These are phyloP conservation scores for Lapara coniferarum DNA, from an alignment of 2,888 invertebrate genomes.

Conservation along the genomic window DNA sequence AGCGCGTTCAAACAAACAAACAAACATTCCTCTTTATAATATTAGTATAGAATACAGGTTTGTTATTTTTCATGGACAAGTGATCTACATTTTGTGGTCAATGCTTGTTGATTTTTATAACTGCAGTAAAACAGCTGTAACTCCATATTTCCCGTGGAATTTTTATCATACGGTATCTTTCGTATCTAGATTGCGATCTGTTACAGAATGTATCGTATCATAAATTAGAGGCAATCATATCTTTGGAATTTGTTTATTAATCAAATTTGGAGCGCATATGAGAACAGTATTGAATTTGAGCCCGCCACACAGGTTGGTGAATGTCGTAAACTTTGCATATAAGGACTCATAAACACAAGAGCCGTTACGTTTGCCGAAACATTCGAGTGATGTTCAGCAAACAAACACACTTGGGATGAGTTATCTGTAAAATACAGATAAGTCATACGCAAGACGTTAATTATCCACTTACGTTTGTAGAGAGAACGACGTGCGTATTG, in stretches of 20 bases:
- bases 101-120: too few species aligned
- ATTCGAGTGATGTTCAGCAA: slow-evolving; percentile 25
- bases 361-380: slow-evolving; percentile 26
- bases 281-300: slow-evolving; percentile 8
- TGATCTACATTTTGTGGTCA: too few species aligned
- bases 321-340: slow-evolving; percentile 11
- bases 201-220: background rate
- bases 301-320: slow-evolving; percentile 4
- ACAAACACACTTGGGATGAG: slow-evolving; percentile 1
- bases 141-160: too few species aligned
- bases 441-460: background rate
- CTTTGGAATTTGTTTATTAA: slow-evolving; percentile 1
- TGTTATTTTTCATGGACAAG: too few species aligned
- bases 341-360: slow-evolving; percentile 18
- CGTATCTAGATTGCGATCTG: too few species aligned
- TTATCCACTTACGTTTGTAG: background rate
- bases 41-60: too few species aligned
- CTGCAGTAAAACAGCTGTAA: too few species aligned
- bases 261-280: background rate
- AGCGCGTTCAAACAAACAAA: too few species aligned
- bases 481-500: background rate
- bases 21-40: too few species aligned
- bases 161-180: too few species aligned
- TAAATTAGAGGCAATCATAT: slow-evolving; percentile 2
- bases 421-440: slow-evolving; percentile 13